Conservation (phyloP, 1,140 invertebrate species). For the Lordiphosa collinella region DNA sequence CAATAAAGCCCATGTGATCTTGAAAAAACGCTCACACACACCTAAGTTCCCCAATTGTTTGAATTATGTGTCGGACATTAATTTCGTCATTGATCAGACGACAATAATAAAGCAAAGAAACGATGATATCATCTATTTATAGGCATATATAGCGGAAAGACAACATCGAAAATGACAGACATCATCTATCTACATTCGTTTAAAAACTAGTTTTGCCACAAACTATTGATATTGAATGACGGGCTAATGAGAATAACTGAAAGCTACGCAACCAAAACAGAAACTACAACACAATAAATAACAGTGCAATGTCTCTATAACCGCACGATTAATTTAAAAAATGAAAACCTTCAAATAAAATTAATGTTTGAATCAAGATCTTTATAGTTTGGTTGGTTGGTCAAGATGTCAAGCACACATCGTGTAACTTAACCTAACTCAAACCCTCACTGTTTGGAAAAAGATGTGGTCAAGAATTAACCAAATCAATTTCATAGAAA, state of each 20-base stretch:
- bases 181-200: background rate
- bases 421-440: too few species aligned
- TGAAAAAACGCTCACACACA: conserved; percentile 56
- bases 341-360: too few species aligned
- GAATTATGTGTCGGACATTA: conserved; percentile 39
- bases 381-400: too few species aligned
- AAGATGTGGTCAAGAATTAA: too few species aligned
- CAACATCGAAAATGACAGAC: background rate
- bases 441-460: too few species aligned
- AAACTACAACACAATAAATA: conserved; percentile 18
- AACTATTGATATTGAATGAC: conserved; percentile 46
- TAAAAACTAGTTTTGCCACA: conserved; percentile 54
- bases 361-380: too few species aligned
- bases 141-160: conserved; percentile 6
- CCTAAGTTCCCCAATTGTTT: conserved; percentile 41
- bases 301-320: background rate
- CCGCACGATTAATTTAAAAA: too few species aligned
- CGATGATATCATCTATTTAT: conserved; percentile 51
- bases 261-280: conserved; percentile 43
- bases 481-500: too few species aligned
- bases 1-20: conserved; percentile 46
- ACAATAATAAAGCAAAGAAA: conserved; percentile 25
- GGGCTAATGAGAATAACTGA: conserved; percentile 18
- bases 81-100: conserved; percentile 41
- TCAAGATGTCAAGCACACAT: too few species aligned